phyloP scores from a whole-genome alignment of 2,113 vertebrate genomes.

The Microcebus ravelobensis region DNA sequence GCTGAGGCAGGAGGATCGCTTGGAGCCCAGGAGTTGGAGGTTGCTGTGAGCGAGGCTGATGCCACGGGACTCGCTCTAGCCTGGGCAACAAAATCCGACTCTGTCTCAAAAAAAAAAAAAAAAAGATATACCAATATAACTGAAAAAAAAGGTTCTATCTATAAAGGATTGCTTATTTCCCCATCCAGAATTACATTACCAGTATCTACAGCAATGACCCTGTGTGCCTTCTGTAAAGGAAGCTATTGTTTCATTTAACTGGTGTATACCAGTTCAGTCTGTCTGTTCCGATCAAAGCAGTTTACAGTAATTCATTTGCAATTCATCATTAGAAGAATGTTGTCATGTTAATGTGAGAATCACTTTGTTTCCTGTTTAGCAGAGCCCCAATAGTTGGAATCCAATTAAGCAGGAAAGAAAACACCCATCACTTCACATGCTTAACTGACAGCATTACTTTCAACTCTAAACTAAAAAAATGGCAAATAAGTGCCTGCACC shows the following conservation, averaged over 20 bases:
- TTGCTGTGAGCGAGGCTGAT: too few relatives aligned
- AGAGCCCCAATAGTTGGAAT: neutral
- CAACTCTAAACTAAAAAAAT: neutral
- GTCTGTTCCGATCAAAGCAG: neutral
- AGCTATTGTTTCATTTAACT: neutral
- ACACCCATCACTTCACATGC: neutral
- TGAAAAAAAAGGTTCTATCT: neutral
- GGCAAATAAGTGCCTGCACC: neutral
- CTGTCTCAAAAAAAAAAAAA: too few relatives aligned
- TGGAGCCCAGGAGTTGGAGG: too few relatives aligned
- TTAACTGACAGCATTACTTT: neutral
- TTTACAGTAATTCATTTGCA: neutral
- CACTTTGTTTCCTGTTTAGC: neutral
- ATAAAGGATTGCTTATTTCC: neutral
- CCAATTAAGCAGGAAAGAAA: neutral
- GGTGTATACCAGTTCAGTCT: neutral
- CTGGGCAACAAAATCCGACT: too few relatives aligned
- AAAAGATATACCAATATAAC: neutral
- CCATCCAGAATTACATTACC: neutral
- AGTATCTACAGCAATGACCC: neutral
- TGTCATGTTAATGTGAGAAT: neutral
- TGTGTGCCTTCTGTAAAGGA: neutral
- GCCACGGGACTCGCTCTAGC: too few relatives aligned
- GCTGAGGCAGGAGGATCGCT: too few relatives aligned
- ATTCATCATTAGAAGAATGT: neutral